These are phyloP conservation scores for Conistra vaccinii DNA, from an alignment of 2,888 invertebrate species.

Conservation along the genomic window DNA sequence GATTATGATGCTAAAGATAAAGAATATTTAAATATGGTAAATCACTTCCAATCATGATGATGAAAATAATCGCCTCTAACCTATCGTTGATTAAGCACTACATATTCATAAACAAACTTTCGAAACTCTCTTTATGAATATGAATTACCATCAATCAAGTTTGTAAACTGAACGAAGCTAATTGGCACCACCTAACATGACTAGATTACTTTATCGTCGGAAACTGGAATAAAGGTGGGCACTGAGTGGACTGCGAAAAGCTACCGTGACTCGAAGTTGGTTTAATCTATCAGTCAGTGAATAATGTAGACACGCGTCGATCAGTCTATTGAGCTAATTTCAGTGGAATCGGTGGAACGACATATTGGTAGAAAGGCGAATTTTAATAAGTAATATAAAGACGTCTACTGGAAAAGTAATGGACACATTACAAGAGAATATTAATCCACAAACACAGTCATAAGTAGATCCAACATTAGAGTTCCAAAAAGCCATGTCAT, in stretches of 20 bases:
- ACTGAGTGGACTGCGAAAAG: conserved; percentile 54
- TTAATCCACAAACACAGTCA: background rate
- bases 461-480: background rate
- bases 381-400: too few relatives aligned
- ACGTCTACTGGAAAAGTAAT: background rate
- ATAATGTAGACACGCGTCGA: conserved; percentile 60
- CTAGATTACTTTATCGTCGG: conserved; percentile 56
- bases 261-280: conserved; percentile 54
- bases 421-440: background rate
- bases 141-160: conserved; percentile 62
- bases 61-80: conserved; percentile 35
- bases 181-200: conserved; percentile 61
- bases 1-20: conserved; percentile 19
- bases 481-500: background rate
- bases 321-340: conserved; percentile 53
- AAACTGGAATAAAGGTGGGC: conserved; percentile 57
- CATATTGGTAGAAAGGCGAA: conserved; percentile 29
- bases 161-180: conserved; percentile 58
- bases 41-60: conserved; percentile 28
- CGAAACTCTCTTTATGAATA: conserved; percentile 62
- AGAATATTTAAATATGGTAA: conserved; percentile 39
- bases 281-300: conserved; percentile 60
- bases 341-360: conserved; percentile 29
- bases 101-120: conserved; percentile 58
- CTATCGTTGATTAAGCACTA: conserved; percentile 44